Base-by-base conservation (phyloP, 2,888 invertebrate species). In the Sinotaia quadrata region DNA sequence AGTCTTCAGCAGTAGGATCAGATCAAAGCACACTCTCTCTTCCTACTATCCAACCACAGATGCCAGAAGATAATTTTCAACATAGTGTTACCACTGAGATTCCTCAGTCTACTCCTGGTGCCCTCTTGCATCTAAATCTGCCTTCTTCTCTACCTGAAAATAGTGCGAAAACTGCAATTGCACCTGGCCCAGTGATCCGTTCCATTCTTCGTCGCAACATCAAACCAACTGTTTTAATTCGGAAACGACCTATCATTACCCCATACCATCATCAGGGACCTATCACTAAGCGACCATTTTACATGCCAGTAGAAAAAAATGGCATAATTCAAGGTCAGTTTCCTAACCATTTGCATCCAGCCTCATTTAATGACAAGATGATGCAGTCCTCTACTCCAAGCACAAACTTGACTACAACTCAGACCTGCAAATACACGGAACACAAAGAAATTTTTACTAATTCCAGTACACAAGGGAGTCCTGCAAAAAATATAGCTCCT, bases 271-370 rank as follows among this genome's bases (percentile, higher is more conserved):
- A 41, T 15, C 10, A 4, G 37, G 18, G n/a, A 8, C 41, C 65
- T 15, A 31, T 31, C n/a, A 2, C 44, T n/a, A 65, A 65, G 31
- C 54, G 33, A 18, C 21, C 62, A 31, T 36, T 10, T n/a, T 18
- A 52, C 21, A 27, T 52, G 52, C 18, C 52, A 3, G 36, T 41
- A 7, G 68, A 68, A 21, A 68, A 56, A 37, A 68, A 68, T 41
- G 68, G 68, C 34, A 56, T 66, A 24, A 57, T 66, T 21, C 65
- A 66, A 34, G 65, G 59, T 0, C 67, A 59, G 59, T 49, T 67
- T 34, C 34, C 58, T 12, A 37, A 29, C 34, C 36, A 41, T 31
- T 21, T 33, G 10, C 41, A 21, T 44, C 49, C 57, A 33, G 44
- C 68, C 33, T 21, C 27, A 5, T n/a, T 31, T 12, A 31, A 41